These are phyloP conservation scores for Andrena flavipes DNA, from an alignment of 2,888 invertebrate genomes.

Conservation along the genomic window DNA sequence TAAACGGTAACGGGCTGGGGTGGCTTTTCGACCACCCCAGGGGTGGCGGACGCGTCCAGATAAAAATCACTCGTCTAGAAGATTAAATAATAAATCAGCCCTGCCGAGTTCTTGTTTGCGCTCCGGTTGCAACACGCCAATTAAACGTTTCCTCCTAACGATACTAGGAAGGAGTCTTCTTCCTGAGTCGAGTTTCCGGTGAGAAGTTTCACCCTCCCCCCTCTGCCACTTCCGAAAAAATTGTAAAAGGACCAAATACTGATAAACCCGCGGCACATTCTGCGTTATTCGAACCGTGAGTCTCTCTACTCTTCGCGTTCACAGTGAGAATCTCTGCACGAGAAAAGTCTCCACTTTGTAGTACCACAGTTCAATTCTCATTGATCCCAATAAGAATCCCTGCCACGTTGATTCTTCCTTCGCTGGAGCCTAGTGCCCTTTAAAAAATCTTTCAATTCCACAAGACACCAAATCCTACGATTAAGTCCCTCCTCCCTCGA, in stretches of 20 bases:
- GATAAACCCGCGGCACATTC: not conserved
- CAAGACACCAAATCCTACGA: conserved; percentile 4
- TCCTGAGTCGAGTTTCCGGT: conserved; percentile 22
- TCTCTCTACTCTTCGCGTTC: no score
- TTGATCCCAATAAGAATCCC: no score
- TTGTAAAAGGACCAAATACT: not conserved
- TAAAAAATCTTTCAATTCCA: conserved; percentile 57
- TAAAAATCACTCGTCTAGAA: conserved; percentile 80
- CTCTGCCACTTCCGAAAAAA: not conserved
- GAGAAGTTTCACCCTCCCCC: not conserved
- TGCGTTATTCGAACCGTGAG: not conserved
- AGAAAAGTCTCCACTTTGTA: no score
- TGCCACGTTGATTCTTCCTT: not conserved
- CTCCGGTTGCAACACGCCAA: conserved; percentile 44
- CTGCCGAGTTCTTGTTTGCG: conserved; percentile 40
- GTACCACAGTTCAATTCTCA: no score
- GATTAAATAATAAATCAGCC: conserved; percentile 79
- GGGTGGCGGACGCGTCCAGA: conserved; percentile 64
- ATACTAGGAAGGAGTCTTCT: conserved; percentile 32
- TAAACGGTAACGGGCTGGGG: conserved; percentile 76
- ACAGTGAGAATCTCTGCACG: no score
- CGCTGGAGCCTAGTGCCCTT: not conserved
- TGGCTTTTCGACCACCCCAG: conserved; percentile 72
- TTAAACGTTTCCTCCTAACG: conserved; percentile 55
- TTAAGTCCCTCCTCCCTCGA: not conserved